These are phyloP conservation scores for Percopsis transmontana DNA, from an alignment of 2,113 vertebrate species.

Conservation along the genomic window DNA sequence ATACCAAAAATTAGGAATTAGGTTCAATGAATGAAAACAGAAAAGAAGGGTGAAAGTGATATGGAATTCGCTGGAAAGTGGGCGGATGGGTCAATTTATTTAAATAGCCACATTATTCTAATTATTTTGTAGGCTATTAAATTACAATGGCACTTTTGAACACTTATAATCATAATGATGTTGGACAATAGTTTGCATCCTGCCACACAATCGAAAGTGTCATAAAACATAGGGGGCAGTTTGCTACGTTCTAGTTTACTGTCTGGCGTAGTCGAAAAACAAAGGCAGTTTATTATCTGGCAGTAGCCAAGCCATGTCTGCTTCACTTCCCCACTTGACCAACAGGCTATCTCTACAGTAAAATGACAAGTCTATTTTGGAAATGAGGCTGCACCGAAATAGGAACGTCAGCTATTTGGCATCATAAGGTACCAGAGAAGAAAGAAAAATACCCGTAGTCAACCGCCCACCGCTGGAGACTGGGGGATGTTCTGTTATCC, in stretches of 20 bases:
- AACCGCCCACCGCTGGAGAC: constrained; percentile 63
- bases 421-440: constrained; percentile 68
- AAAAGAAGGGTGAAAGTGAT: background rate
- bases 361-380: constrained; percentile 93
- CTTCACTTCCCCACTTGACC: constrained; percentile 17
- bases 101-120: too few species aligned
- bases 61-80: too few species aligned
- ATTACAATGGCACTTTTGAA: too few species aligned
- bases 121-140: too few species aligned
- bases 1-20: background rate
- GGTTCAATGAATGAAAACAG: background rate
- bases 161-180: too few species aligned
- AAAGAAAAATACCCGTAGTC: constrained; percentile 69
- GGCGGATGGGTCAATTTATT: too few species aligned
- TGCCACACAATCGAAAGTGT: too few species aligned
- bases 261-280: background rate
- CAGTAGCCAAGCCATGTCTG: constrained; percentile 21
- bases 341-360: constrained; percentile 71
- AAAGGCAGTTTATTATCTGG: background rate
- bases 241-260: background rate
- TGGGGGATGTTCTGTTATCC: constrained; percentile 70
- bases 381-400: constrained; percentile 77
- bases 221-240: background rate
- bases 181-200: too few species aligned
- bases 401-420: constrained; percentile 78